Evolutionary conservation across 2,797 vertebrate species (phyloP), one percentile per base, ranked within the genome.

Genomic region (Falco novaeseelandiae): DNA sequence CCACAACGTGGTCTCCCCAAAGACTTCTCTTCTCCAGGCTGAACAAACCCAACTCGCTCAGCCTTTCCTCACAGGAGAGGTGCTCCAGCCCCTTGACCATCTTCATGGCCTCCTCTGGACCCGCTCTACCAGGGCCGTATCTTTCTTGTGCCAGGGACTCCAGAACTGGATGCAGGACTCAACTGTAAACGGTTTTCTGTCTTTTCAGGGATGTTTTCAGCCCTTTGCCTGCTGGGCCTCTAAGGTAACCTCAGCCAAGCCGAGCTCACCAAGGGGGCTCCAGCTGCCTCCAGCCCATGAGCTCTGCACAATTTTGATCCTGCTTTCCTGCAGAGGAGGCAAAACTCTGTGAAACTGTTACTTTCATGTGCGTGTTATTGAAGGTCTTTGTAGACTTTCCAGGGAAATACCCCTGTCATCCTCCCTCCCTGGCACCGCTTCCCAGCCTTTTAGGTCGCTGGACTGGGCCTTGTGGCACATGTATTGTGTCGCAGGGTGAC

Each of bases 251-350:
- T n/a, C 52, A 20, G 29, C n/a, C 36, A 22, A 25, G 27, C 48
- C 34, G 40, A 1, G 6, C 80, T 34, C n/a, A 6, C 49, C 1
- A 5, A 15, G 66, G 17, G 29, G 55, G 25, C 63, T 40, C 9
- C 4, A 25, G 25, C 11, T 16, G 0, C 20, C 79, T 21, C 51
- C 21, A 17, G 10, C 36, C 15, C 14, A 0, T 0, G 8, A 14
- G 6, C 30, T 65, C 48, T 4, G 29, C 34, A 0, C 26, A 13
- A 12, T 4, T 3, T 9, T 3, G 26, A 5, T 5, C 38, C 23
- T 26, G 12, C 16, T 19, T 42, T 69, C 25, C 57, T 9, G 23
- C 49, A 38, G 20, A 19, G 36, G 10, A 7, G 21, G 32, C n/a
- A 62, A 38, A 72, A 40, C 54, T 44, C n/a, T 8, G 25, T 15